Percentiles rank a stretch among this genome's conserved stretches.
Evolutionary conservation across 37 sponge, comb jelly and placozoan species (phyloP).

Genomic region (Diacarnus erythraeanus): DNA sequence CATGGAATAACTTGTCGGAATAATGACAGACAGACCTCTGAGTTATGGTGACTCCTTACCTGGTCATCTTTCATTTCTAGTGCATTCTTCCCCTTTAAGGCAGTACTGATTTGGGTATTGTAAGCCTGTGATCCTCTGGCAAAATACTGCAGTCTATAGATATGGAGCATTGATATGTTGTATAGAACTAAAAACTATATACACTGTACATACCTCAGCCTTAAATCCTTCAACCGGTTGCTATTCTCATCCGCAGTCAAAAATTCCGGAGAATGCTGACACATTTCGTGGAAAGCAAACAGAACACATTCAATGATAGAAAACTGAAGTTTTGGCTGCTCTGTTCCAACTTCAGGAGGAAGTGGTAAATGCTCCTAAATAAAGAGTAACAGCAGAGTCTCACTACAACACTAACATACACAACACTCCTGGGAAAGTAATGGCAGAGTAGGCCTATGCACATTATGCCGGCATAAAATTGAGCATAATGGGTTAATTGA

Average conservation of each 20-base stretch:
- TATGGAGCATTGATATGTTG: no score
- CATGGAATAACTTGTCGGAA: background rate
- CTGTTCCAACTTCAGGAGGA: slow-evolving; percentile 29
- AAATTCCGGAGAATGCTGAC: slow-evolving; percentile 26
- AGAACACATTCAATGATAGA: slow-evolving; percentile 69
- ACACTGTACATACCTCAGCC: slow-evolving; percentile 41
- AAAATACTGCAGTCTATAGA: slow-evolving; percentile 65
- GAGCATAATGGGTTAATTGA: no score
- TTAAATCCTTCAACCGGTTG: slow-evolving; percentile 59
- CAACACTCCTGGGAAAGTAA: no score
- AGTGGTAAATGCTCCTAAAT: slow-evolving; percentile 46
- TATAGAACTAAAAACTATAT: no score
- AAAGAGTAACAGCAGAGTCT: background rate
- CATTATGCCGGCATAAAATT: no score
- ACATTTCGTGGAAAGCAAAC: slow-evolving; percentile 53
- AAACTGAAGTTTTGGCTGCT: slow-evolving; percentile 54
- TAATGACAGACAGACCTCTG: background rate
- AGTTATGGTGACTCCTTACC: slow-evolving; percentile 14
- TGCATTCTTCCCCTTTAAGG: slow-evolving; percentile 47
- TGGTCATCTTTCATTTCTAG: slow-evolving; percentile 60
- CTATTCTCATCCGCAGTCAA: slow-evolving; percentile 30
- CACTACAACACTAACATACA: no score
- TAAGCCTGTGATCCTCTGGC: slow-evolving; percentile 71
- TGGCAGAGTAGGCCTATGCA: no score
- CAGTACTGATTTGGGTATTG: slow-evolving; percentile 46